These are phyloP conservation scores for Puffinus mauretanicus DNA, from an alignment of 2,113 vertebrate species.

Conservation along the genomic window DNA sequence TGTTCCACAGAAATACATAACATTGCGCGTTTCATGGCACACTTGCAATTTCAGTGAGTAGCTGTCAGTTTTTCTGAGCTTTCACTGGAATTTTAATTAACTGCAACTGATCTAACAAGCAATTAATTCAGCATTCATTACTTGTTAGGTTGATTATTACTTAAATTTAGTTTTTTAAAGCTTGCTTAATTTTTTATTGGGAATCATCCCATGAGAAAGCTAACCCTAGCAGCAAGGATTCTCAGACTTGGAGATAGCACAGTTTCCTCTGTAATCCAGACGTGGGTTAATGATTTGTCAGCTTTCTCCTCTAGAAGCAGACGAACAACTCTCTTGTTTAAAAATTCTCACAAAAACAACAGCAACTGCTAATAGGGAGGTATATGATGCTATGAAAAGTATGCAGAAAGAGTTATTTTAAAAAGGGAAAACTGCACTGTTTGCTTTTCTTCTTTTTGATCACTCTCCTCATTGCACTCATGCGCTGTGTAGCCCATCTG, in stretches of 20 bases:
- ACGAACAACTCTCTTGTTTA: not conserved
- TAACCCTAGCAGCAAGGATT: slow-evolving; percentile 7
- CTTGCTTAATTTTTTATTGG: slow-evolving; percentile 13
- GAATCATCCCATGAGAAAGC: slow-evolving; percentile 18
- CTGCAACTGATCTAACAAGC: not conserved
- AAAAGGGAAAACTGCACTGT: not conserved
- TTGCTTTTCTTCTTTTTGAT: not conserved
- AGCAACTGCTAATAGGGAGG: not conserved
- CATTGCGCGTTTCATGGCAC: not conserved
- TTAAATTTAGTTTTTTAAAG: slow-evolving; percentile 29
- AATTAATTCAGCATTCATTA: slow-evolving; percentile 59
- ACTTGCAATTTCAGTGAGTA: not conserved
- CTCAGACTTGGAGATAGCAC: not conserved
- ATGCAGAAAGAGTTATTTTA: not conserved
- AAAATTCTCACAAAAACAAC: not conserved
- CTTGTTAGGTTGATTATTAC: slow-evolving; percentile 41
- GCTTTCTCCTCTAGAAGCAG: not conserved
- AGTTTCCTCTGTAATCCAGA: not conserved
- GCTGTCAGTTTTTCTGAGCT: slow-evolving; percentile 29
- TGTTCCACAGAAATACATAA: not conserved
- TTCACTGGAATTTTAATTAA: slow-evolving; percentile 51
- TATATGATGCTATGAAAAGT: not conserved
- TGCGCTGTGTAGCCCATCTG: not conserved
- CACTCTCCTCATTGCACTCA: not conserved
- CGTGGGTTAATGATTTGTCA: not conserved